Conservation (phyloP, 1,140 invertebrate species). For the Vanessa atalanta region DNA sequence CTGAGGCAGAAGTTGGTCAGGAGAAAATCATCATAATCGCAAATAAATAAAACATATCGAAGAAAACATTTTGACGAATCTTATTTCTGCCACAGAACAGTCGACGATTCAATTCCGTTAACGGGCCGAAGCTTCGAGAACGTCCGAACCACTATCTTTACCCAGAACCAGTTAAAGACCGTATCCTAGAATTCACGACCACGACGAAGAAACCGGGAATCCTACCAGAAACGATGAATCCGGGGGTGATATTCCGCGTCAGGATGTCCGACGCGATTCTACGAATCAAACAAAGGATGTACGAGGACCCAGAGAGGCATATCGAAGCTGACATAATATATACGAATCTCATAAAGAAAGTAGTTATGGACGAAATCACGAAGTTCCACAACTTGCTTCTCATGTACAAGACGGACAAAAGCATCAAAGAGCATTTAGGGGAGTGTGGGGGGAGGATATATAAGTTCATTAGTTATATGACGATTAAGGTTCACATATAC, state of each 20-base stretch:
- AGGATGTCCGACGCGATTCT: slow-evolving; percentile 73
- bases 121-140: slow-evolving; percentile 64
- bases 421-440: slow-evolving; percentile 73
- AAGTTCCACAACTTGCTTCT: slow-evolving; percentile 73
- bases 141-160: slow-evolving; percentile 70
- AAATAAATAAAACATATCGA: slow-evolving; percentile 19
- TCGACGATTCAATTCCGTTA: slow-evolving; percentile 55
- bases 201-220: slow-evolving; percentile 64
- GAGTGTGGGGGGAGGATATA: slow-evolving; percentile 74
- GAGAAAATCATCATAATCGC: neutral
- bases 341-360: slow-evolving; percentile 72
- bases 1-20: neutral
- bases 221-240: slow-evolving; percentile 72
- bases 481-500: slow-evolving; percentile 73
- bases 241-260: slow-evolving; percentile 71
- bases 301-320: slow-evolving; percentile 73
- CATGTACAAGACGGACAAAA: slow-evolving; percentile 73
- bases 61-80: slow-evolving; percentile 23
- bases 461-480: slow-evolving; percentile 76
- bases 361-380: slow-evolving; percentile 74
- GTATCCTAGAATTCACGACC: slow-evolving; percentile 62
- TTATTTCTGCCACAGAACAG: slow-evolving; percentile 59
- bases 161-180: slow-evolving; percentile 70
- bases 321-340: slow-evolving; percentile 75
- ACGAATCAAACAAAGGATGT: slow-evolving; percentile 73